Conservation (phyloP, 2,113 vertebrate genomes). For the Ceyx cyanopectus region DNA sequence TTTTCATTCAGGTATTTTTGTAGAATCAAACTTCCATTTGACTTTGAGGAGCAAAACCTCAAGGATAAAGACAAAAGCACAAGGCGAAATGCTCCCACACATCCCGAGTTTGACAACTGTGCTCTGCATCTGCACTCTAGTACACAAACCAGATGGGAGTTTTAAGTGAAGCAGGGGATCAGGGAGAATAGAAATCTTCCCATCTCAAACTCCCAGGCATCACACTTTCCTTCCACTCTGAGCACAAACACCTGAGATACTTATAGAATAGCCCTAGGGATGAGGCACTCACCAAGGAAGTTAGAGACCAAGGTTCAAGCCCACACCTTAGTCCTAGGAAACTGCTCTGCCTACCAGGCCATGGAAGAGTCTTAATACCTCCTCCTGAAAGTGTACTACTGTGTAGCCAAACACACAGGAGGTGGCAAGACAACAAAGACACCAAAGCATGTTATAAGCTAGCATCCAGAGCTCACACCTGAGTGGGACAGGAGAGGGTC, state of each 20-base stretch:
- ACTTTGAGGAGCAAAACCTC: neutral
- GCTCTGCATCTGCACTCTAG: neutral
- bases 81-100: neutral
- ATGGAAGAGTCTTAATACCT: neutral
- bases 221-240: neutral
- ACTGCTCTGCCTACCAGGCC: neutral
- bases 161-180: neutral
- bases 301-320: neutral
- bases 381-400: neutral
- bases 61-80: neutral
- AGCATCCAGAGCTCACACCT: neutral
- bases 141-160: fast-evolving
- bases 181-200: neutral
- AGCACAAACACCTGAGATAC: neutral
- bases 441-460: neutral
- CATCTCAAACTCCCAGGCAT: neutral
- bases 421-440: neutral
- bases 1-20: neutral
- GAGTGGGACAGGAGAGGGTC: neutral
- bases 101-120: neutral
- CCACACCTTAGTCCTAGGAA: neutral
- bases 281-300: neutral
- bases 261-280: fast-evolving
- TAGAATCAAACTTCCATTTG: neutral
- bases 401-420: neutral